Conservation (phyloP, 2,113 vertebrate genomes). For the Anguilla japonica region DNA sequence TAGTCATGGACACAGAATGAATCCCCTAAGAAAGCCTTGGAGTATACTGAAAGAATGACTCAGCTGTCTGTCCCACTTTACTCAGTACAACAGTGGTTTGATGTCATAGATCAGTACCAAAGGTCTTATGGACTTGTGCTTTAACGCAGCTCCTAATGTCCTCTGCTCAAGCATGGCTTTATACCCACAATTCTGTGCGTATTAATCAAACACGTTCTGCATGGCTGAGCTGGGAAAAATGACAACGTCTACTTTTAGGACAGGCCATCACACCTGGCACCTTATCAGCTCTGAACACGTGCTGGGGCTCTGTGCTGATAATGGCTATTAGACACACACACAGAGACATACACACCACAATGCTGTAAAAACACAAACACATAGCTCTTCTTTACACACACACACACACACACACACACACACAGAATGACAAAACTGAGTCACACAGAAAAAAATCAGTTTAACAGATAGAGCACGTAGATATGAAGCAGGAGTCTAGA, state of each 20-base stretch:
- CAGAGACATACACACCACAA: not conserved
- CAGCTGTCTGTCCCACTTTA: not conserved
- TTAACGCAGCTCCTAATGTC: too few relatives aligned
- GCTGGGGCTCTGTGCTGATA: slow-evolving; percentile 1
- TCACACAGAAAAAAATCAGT: not conserved
- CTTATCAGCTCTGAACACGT: slow-evolving; percentile 6
- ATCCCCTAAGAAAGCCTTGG: too few relatives aligned
- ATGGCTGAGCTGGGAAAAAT: not conserved
- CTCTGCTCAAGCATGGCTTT: too few relatives aligned
- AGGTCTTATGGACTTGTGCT: not conserved
- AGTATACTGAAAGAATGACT: not conserved
- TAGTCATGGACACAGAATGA: too few relatives aligned
- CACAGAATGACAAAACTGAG: not conserved
- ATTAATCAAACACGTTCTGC: not conserved
- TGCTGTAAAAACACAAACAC: not conserved
- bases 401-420: not conserved
- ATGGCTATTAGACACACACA: slow-evolving; percentile 1
- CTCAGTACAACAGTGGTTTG: not conserved
- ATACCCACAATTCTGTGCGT: not conserved
- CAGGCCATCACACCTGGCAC: not conserved
- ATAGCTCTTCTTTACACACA: not conserved
- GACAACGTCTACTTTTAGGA: not conserved
- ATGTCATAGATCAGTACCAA: not conserved
- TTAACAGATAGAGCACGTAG: not conserved
- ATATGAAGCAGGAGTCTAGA: not conserved